Base-by-base conservation (phyloP, 2,113 vertebrate species). In the Pluvialis apricaria region DNA sequence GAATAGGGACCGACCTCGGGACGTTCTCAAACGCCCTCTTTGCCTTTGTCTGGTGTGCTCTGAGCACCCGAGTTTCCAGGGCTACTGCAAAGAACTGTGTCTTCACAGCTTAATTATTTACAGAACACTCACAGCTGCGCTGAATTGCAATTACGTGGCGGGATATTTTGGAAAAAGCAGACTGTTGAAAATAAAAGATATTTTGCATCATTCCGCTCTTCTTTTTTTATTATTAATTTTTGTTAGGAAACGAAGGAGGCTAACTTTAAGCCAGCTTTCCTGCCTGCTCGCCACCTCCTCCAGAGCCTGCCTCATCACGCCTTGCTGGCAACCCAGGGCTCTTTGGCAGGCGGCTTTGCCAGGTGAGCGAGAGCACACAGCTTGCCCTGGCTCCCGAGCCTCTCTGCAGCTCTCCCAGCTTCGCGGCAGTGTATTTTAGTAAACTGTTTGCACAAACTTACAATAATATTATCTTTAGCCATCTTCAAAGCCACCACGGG, bases 391-490 rank as follows among this genome's bases (percentile, higher is more conserved):
- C 91, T 88, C 83, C 91, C 5, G 5, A 89, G 70, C 47, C 58
- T 34, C 82, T 77, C 88, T 29, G 54, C 80, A 71, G 86, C 83
- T 78, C 86, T 58, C 79, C 52, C 6, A 77, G 88, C 70, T 88
- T 47, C 20, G 57, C 72, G 86, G 91, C 54, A 22, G 6, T 0
- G 54, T 36, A 45, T 78, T 91, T 96, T 66, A 95, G 76, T 47
- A 92, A 94, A 91, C 75, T 92, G 78, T 93, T 93, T 94, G 93
- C 92, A 80, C 71, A 93, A 82, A 91, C 70, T 76, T 96, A 85
- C 40, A 94, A 90, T 92, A 96, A 95, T 94, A 96, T 96, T 96
- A 86, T 92, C 92, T 73, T 97, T 97, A 96, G 72, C 86, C 3
- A 3, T 62, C 88, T 83, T 76, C 92, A 88, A 94, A 96, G 90